Percentiles rank a stretch among this genome's conserved stretches.
phyloP scores from a whole-genome alignment of 2,113 vertebrate genomes.

The Mustela lutreola region DNA sequence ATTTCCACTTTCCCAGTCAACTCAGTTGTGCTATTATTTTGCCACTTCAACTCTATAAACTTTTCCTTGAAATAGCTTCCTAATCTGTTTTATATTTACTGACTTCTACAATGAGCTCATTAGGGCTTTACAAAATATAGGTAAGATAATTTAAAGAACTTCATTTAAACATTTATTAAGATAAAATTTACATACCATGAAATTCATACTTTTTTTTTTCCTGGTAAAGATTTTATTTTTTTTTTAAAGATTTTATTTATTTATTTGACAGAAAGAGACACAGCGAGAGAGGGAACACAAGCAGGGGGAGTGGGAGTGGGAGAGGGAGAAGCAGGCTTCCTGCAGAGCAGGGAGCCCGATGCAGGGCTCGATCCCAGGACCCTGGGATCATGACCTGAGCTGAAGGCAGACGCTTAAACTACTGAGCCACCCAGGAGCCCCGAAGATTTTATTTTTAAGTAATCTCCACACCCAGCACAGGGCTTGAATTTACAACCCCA shows the following conservation, averaged over 20 bases:
- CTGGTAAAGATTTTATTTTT: no score
- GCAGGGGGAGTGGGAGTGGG: no score
- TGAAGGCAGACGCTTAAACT: no score
- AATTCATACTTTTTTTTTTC: neutral
- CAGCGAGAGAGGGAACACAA: no score
- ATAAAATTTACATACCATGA: neutral
- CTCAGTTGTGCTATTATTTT: slow-evolving; percentile 51
- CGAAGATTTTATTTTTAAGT: neutral
- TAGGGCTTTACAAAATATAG: neutral
- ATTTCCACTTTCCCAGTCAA: slow-evolving; percentile 2
- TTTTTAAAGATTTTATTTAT: neutral
- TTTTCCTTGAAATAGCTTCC: slow-evolving; percentile 31
- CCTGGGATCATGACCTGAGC: no score
- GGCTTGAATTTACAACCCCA: neutral
- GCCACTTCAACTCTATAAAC: slow-evolving; percentile 1
- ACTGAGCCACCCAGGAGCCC: no score
- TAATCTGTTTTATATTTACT: slow-evolving; percentile 52
- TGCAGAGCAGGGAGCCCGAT: no score
- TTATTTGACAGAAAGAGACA: no score
- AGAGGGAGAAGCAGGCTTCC: no score
- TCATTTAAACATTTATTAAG: neutral
- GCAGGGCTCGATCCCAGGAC: no score
- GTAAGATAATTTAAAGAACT: slow-evolving; percentile 4
- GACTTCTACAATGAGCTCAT: neutral
- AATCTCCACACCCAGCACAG: neutral